Evolutionary conservation across 2,888 invertebrate genomes (phyloP).

Genomic region (Sphinx pinastri): DNA sequence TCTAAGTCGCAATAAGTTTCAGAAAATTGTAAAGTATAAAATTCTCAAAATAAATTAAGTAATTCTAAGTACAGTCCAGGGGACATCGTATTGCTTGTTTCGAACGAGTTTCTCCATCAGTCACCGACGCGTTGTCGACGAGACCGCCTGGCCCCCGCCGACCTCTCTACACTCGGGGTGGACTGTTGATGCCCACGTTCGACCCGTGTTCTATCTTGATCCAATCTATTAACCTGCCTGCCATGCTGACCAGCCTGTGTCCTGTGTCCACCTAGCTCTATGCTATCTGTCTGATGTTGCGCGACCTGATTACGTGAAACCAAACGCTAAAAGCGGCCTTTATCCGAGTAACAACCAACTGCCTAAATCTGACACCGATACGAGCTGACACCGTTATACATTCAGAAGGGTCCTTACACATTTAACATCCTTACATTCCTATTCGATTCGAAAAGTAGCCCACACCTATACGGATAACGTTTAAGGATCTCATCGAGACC

Average conservation of each 20-base stretch:
- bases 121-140: slow-evolving; percentile 76
- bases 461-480: slow-evolving; percentile 76
- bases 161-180: slow-evolving; percentile 62
- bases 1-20: slow-evolving; percentile 77
- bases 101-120: slow-evolving; percentile 77
- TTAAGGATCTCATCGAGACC: slow-evolving; percentile 67
- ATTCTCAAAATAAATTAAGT: slow-evolving; percentile 83
- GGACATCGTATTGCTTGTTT: slow-evolving; percentile 76
- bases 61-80: slow-evolving; percentile 82
- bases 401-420: slow-evolving; percentile 75
- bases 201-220: slow-evolving; percentile 49
- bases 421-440: slow-evolving; percentile 71
- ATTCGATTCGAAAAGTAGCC: slow-evolving; percentile 79
- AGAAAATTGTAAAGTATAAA: slow-evolving; percentile 77
- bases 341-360: slow-evolving; percentile 78
- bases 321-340: slow-evolving; percentile 72
- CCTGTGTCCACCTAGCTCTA: slow-evolving; percentile 59
- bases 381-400: slow-evolving; percentile 72
- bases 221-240: slow-evolving; percentile 47
- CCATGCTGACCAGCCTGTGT: slow-evolving; percentile 56
- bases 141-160: slow-evolving; percentile 44
- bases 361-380: slow-evolving; percentile 70
- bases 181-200: slow-evolving; percentile 66
- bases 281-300: slow-evolving; percentile 58
- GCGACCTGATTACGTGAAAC: slow-evolving; percentile 70